Percentiles rank a stretch among this genome's conserved stretches.
These are phyloP conservation scores for Nycticryphes semicollaris DNA, from an alignment of 2,113 vertebrate genomes.

Conservation along the genomic window DNA sequence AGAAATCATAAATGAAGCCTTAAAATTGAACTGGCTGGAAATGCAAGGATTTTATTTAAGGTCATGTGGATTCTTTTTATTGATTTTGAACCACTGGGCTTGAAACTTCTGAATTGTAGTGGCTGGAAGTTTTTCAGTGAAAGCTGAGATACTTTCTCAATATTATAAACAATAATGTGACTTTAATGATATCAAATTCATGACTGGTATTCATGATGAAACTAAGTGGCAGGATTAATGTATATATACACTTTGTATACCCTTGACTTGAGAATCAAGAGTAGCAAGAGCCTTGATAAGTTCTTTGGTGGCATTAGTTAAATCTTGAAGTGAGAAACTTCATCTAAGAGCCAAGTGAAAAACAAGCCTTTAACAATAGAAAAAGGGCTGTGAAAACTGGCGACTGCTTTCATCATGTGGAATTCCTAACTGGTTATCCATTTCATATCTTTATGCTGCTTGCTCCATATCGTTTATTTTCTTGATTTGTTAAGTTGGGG, in stretches of 20 bases:
- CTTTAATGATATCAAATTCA: background rate
- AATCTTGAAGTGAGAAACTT: background rate
- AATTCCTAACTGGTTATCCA: background rate
- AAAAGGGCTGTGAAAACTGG: background rate
- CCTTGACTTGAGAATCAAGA: background rate
- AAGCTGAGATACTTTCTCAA: background rate
- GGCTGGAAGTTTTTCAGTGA: background rate
- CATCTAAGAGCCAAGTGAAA: background rate
- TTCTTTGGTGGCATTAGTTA: background rate
- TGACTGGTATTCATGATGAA: background rate
- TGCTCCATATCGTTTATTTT: background rate
- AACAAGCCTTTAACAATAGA: background rate
- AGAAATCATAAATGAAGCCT: background rate
- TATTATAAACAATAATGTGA: background rate
- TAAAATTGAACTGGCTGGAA: background rate
- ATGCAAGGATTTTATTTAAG: background rate
- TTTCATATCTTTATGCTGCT: background rate
- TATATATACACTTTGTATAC: background rate
- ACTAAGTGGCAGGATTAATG: background rate
- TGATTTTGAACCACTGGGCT: background rate
- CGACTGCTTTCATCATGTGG: background rate
- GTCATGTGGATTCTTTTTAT: background rate
- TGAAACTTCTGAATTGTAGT: background rate
- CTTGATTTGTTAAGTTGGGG: background rate
- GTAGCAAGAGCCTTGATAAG: background rate